Base-by-base conservation (phyloP, 2,797 vertebrate genomes). In the Emys orbicularis region DNA sequence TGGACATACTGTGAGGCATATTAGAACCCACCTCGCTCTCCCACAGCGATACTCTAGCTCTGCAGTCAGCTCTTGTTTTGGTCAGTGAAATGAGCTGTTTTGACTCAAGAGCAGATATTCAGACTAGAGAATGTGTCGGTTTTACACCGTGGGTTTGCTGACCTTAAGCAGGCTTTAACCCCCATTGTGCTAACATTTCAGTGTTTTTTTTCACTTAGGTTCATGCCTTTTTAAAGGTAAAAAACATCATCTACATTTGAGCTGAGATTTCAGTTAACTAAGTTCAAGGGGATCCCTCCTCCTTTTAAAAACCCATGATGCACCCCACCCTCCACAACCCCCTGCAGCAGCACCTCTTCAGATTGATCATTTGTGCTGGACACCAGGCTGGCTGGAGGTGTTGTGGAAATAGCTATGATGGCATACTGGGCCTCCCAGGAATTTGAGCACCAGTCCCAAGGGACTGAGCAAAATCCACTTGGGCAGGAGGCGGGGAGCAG, bases 311-410 rank as follows among this genome's bases (percentile, higher is more conserved):
- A 9, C 4, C 1, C 15, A n/a, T 3, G n/a, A 41, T n/a, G 34
- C 61, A 18, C 34, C 15, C 50, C 81, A 47, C 37, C 9, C 1
- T 0, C 6, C 7, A 41, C 90, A 4, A 37, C 90, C 57, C 52
- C 52, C 84, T 37, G 85, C 59, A 59, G 54, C 0, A 0, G 61
- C 74, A 37, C 6, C 23, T 53, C 47, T 83, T 90, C 88, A 56
- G 25, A 0, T 37, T 79, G 68, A 76, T 61, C 41, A 18, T 29
- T 2, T 0, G 0, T 59, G 29, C 8, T 0, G 0, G 65, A 31
- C 83, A 29, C 12, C 0, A 1, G 44, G 68, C 49, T 12, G 5
- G 79, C 68, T 8, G 0, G 0, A 27, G n/a, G 3, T 21, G 57
- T 44, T 0, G 0, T 19, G 31, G 54, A 6, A 50, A n/a, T 34